These are phyloP conservation scores for Tachyglossus aculeatus DNA, from an alignment of 2,797 vertebrate genomes.

Conservation along the genomic window DNA sequence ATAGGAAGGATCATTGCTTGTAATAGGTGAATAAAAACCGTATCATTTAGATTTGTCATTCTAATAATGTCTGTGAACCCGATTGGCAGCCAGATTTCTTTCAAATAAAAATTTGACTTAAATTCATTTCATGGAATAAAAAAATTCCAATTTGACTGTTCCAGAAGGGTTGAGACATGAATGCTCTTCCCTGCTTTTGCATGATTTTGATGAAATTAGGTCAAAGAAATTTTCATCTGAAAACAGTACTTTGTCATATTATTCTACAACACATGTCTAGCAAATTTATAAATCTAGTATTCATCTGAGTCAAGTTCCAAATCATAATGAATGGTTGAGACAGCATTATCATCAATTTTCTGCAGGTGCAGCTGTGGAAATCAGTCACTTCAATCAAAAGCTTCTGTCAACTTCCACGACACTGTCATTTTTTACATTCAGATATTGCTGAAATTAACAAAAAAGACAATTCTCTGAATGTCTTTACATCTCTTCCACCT, in stretches of 20 bases:
- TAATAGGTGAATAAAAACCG: constrained; percentile 34
- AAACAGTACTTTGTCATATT: constrained; percentile 79
- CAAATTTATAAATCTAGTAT: constrained; percentile 82
- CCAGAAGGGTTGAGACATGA: constrained; percentile 56
- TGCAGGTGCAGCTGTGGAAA: constrained; percentile 81
- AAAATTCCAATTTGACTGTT: constrained; percentile 44
- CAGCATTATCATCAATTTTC: constrained; percentile 85
- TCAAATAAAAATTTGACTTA: constrained; percentile 40
- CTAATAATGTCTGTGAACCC: constrained; percentile 17
- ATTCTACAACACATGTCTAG: constrained; percentile 77
- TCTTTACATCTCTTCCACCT: constrained; percentile 69
- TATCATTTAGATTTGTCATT: constrained; percentile 36
- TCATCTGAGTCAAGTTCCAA: constrained; percentile 78
- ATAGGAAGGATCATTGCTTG: constrained; percentile 4
- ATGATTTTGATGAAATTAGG: constrained; percentile 73
- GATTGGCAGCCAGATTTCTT: constrained; percentile 33
- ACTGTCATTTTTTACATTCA: constrained; percentile 86
- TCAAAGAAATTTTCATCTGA: constrained; percentile 70
- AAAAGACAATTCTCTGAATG: constrained; percentile 31
- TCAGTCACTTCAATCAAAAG: constrained; percentile 85
- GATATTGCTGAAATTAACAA: constrained; percentile 71
- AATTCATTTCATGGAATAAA: constrained; percentile 7
- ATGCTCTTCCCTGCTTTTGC: constrained; percentile 53
- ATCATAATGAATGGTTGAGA: constrained; percentile 84
- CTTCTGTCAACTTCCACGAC: constrained; percentile 76